phyloP scores from a whole-genome alignment of 2,888 invertebrate species.

The Amphipyra berbera region DNA sequence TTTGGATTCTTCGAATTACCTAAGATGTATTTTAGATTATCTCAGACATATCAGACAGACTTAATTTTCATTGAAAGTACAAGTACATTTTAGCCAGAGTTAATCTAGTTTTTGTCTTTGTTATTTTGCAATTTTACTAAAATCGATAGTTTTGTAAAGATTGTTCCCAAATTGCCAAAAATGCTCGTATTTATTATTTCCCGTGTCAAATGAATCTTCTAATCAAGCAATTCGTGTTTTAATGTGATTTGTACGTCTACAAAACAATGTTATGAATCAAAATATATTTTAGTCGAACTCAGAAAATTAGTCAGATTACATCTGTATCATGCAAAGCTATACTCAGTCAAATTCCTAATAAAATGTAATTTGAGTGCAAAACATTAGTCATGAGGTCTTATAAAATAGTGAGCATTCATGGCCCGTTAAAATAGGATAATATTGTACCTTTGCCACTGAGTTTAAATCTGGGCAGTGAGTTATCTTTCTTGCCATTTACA shows the following conservation, averaged over 20 bases:
- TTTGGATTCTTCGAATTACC: neutral
- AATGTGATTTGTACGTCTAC: constrained; percentile 2
- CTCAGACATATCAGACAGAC: too few relatives aligned
- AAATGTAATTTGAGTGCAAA: constrained; percentile 50
- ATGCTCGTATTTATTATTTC: neutral
- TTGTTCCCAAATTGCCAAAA: too few relatives aligned
- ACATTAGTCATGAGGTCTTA: constrained; percentile 40
- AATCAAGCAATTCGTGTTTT: constrained; percentile 11
- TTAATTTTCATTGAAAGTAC: too few relatives aligned
- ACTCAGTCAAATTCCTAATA: constrained; percentile 42
- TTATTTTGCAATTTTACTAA: too few relatives aligned
- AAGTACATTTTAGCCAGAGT: too few relatives aligned
- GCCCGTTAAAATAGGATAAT: constrained; percentile 27
- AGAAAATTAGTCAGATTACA: constrained; percentile 49
- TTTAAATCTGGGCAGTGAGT: constrained; percentile 6
- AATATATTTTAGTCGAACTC: constrained; percentile 27
- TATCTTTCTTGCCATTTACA: neutral
- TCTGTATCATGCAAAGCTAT: constrained; percentile 27
- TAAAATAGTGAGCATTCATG: constrained; percentile 23
- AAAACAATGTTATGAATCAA: constrained; percentile 43
- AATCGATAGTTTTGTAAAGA: too few relatives aligned
- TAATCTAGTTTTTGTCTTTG: too few relatives aligned
- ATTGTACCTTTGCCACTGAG: constrained; percentile 3
- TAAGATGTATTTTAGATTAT: too few relatives aligned
- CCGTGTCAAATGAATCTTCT: constrained; percentile 21